phyloP scores from a whole-genome alignment of 2,888 invertebrate species.

The Dastarcus helophoroides region DNA sequence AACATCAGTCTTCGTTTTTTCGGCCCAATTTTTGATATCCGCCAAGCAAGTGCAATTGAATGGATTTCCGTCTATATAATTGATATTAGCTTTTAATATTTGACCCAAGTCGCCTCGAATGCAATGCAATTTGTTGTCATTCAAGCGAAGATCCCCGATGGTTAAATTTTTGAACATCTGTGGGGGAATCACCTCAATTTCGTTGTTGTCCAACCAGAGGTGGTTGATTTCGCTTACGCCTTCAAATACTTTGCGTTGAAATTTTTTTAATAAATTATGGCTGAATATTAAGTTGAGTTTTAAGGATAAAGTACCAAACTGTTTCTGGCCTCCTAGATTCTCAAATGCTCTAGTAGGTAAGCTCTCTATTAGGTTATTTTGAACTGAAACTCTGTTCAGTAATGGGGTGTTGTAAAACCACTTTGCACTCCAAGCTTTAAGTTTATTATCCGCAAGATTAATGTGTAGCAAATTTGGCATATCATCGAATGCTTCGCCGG shows the following conservation, averaged over 20 bases:
- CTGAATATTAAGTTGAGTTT: slow-evolving; percentile 22
- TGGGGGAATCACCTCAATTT: slow-evolving; percentile 15
- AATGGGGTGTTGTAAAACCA: slow-evolving; percentile 23
- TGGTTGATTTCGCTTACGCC: slow-evolving; percentile 21
- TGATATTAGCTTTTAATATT: slow-evolving; percentile 20
- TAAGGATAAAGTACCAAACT: slow-evolving; percentile 16
- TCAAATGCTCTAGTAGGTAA: slow-evolving; percentile 20
- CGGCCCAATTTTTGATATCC: slow-evolving; percentile 19
- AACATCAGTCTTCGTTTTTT: slow-evolving; percentile 16
- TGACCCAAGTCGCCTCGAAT: slow-evolving; percentile 17
- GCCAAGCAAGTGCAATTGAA: slow-evolving; percentile 21
- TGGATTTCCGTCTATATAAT: slow-evolving; percentile 21
- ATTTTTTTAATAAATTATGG: slow-evolving; percentile 20
- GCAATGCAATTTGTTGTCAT: slow-evolving; percentile 22
- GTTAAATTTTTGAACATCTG: slow-evolving; percentile 16
- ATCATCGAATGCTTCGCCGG: slow-evolving; percentile 17
- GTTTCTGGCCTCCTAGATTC: slow-evolving; percentile 19
- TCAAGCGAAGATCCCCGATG: slow-evolving; percentile 19
- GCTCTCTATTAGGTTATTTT: slow-evolving; percentile 20
- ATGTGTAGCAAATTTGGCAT: slow-evolving; percentile 19
- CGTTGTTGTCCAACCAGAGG: slow-evolving; percentile 24
- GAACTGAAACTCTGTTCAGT: slow-evolving; percentile 21
- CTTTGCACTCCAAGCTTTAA: slow-evolving; percentile 19
- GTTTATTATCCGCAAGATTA: slow-evolving; percentile 21
- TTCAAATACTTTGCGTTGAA: slow-evolving; percentile 20